Evolutionary conservation across 2,797 vertebrate genomes (phyloP), one percentile per base, ranked within the genome.

Genomic region (Dromococcyx pavoninus): DNA sequence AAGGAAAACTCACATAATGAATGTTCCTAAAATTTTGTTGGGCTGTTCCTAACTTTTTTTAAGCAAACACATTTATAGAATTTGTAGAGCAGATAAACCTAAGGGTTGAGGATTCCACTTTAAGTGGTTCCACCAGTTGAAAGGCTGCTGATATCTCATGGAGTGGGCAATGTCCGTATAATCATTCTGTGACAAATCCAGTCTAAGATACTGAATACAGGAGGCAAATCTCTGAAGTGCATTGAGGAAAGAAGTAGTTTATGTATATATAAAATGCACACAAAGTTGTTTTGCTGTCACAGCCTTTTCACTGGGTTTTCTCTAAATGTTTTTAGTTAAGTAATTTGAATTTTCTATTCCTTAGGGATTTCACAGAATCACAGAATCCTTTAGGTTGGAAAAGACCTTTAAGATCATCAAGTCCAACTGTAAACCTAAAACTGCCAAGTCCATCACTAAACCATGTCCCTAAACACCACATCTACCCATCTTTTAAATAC

Each of bases 1-100:
- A 85, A 93, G 76, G 61, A 86, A 91, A 88, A 73, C 35, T 67
- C 50, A 39, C 50, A 14, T 86, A 93, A 91, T 91, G n/a, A 62
- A 79, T 88, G 88, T 66, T 92, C 64, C 32, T 70, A 65, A 74
- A 89, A 79, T 73, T 78, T 60, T 72, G 9, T 48, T 54, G 66
- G 60, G 41, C 16, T 57, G 18, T 79, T 91, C 65, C 53, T 89
- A 86, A 51, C 66, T 75, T 88, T 64, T 71, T 73, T 65, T 11
- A 76, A 93, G 60, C 1, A 9, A 89, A 46, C 3, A 1, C 33
- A 76, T 77, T 57, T 67, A 54, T 54, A 67, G 41, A 80, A 14
- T 12, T 46, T 69, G 53, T 61, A 88, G 16, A 78, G 15, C 8
- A 88, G 60, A 58, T 81, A 86, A 88, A 79, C 17, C 5, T 64